Conservation (phyloP, 1,140 invertebrate genomes). For the Zelostemma sp. region DNA sequence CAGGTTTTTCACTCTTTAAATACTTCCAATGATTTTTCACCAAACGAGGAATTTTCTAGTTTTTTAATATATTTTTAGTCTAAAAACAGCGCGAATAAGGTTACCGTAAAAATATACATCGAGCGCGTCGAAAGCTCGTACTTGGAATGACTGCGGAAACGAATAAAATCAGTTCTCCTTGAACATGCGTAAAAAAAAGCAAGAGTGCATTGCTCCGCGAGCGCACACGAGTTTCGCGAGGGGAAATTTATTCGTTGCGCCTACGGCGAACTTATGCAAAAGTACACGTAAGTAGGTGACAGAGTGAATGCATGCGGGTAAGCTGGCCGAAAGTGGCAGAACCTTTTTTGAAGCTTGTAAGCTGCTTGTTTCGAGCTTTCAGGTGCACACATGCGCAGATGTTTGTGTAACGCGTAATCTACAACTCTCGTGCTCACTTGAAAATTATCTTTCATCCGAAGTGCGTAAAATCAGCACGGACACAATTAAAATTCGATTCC, state of each 20-base stretch:
- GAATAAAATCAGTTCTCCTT: too few species aligned
- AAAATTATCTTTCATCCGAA: too few species aligned
- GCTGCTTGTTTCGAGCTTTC: slow-evolving; percentile 18
- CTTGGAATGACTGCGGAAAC: too few species aligned
- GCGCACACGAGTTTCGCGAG: slow-evolving; percentile 1
- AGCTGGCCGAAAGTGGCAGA: slow-evolving; percentile 19
- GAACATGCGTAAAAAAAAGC: too few species aligned
- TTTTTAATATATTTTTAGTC: background rate
- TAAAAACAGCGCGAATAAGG: too few species aligned
- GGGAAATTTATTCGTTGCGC: slow-evolving; percentile 7
- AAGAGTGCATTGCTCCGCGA: background rate
- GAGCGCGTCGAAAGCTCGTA: background rate
- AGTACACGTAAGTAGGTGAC: slow-evolving; percentile 20
- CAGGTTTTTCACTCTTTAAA: background rate
- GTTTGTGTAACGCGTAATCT: slow-evolving; percentile 1
- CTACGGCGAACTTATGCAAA: slow-evolving; percentile 20
- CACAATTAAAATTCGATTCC: too few species aligned
- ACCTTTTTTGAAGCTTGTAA: slow-evolving; percentile 19
- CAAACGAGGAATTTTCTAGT: too few species aligned
- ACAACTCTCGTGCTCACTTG: too few species aligned
- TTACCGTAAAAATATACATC: background rate
- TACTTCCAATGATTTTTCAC: background rate
- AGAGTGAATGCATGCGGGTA: background rate
- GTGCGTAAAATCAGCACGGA: too few species aligned
- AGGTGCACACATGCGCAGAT: slow-evolving; percentile 3